These are phyloP conservation scores for Coranthus polyacanthus DNA, from an alignment of 2,797 vertebrate species.

Conservation along the genomic window DNA sequence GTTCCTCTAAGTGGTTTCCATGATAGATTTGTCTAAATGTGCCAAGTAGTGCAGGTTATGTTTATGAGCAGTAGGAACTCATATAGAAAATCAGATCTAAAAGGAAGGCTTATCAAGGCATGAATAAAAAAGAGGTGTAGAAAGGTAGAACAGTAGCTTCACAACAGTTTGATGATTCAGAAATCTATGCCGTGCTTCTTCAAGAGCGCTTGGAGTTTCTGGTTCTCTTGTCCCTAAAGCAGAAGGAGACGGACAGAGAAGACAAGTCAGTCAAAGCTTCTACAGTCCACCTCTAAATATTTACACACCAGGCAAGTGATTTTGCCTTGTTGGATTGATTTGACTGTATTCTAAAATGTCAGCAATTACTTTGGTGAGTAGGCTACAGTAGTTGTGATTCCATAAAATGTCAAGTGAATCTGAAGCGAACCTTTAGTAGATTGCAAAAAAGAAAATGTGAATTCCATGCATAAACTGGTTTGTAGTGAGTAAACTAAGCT, in stretches of 20 bases:
- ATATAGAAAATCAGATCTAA: conserved; percentile 12
- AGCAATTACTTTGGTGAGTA: no score
- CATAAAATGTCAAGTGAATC: no score
- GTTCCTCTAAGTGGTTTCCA: conserved; percentile 6
- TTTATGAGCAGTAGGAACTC: neutral
- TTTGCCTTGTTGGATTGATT: no score
- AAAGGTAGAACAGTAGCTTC: conserved; percentile 6
- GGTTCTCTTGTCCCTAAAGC: conserved; percentile 90
- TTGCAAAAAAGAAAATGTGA: no score
- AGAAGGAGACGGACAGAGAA: conserved; percentile 19
- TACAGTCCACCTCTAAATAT: neutral
- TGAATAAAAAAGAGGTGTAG: neutral
- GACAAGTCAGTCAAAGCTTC: no score
- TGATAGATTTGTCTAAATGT: neutral
- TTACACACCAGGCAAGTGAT: no score
- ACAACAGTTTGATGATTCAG: conserved; percentile 28
- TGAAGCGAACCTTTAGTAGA: no score
- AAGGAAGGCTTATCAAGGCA: neutral
- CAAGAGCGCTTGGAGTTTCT: conserved; percentile 86
- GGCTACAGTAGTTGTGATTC: no score
- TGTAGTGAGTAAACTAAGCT: no score
- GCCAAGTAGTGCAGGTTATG: neutral
- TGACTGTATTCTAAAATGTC: no score
- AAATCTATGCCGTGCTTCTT: conserved; percentile 82
- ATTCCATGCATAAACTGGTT: no score